Percentiles rank a stretch among this genome's conserved stretches.
Conservation (phyloP, 92 coral and sea anemone species). For the Palythoa heliodiscus region DNA sequence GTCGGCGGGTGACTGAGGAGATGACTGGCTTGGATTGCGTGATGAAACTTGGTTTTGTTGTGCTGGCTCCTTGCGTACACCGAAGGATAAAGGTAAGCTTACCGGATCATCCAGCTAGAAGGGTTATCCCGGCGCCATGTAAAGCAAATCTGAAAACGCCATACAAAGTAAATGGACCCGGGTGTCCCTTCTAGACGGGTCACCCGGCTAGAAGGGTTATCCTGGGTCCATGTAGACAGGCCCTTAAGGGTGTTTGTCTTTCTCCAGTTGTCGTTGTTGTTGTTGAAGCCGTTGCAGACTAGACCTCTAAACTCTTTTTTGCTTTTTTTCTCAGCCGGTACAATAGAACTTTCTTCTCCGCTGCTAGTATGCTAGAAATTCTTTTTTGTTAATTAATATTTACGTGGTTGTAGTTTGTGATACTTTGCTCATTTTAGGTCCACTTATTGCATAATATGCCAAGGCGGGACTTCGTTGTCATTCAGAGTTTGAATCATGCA, state of each 20-base stretch:
- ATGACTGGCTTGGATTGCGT: too few species aligned
- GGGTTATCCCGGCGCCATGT: too few species aligned
- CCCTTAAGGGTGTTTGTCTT: constrained; percentile 24
- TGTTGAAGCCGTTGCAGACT: constrained; percentile 42
- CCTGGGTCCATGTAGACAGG: too few species aligned
- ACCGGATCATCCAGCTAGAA: too few species aligned
- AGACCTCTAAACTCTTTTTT: neutral
- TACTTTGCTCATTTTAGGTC: constrained; percentile 53
- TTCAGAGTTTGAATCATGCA: constrained; percentile 56
- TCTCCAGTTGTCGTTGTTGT: constrained; percentile 26
- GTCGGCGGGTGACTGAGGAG: too few species aligned
- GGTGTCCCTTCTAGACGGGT: too few species aligned
- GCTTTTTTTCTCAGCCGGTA: neutral
- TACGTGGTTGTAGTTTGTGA: constrained; percentile 38
- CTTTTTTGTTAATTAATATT: constrained; percentile 43
- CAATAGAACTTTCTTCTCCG: constrained; percentile 2
- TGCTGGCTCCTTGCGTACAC: too few species aligned
- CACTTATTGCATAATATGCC: constrained; percentile 49
- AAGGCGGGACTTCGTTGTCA: constrained; percentile 41
- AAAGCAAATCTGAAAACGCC: too few species aligned
- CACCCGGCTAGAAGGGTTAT: too few species aligned
- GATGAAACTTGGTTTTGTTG: too few species aligned
- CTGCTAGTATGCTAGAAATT: constrained; percentile 28
- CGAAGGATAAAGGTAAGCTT: too few species aligned
- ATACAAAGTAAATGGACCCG: too few species aligned